These are phyloP conservation scores for Apocrypta bakeri DNA, from an alignment of 1,140 invertebrate species.

Conservation along the genomic window DNA sequence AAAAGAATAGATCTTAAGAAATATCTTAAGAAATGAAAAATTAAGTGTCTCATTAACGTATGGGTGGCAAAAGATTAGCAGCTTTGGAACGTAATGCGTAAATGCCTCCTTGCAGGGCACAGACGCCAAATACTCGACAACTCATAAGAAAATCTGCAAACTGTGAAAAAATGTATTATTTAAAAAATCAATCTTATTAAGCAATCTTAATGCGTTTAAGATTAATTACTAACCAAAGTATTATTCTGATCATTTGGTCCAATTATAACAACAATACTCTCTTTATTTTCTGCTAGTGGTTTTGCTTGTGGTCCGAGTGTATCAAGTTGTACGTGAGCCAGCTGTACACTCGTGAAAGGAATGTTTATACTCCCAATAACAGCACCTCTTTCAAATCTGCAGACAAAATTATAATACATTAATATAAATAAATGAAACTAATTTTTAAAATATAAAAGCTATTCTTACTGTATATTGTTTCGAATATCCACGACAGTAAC, in stretches of 20 bases:
- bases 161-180: conserved; percentile 69
- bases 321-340: conserved; percentile 78
- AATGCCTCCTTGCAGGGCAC: conserved; percentile 84
- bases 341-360: conserved; percentile 85
- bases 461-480: conserved; percentile 80
- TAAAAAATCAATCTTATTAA: background rate
- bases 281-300: conserved; percentile 75
- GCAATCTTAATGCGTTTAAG: background rate
- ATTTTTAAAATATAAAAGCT: background rate
- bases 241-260: conserved; percentile 85
- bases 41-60: conserved; percentile 52
- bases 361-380: conserved; percentile 90
- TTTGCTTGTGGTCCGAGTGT: conserved; percentile 79
- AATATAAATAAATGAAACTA: background rate
- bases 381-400: conserved; percentile 83
- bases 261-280: conserved; percentile 85
- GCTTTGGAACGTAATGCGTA: conserved; percentile 78
- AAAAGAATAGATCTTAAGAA: background rate
- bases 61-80: conserved; percentile 76
- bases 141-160: conserved; percentile 83
- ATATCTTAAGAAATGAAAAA: background rate
- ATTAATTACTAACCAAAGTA: conserved; percentile 77
- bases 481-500: conserved; percentile 87
- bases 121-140: conserved; percentile 80
- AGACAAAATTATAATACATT: conserved; percentile 50